Evolutionary conservation across 2,888 invertebrate genomes (phyloP).

Genomic region (Eupsilia transversa): DNA sequence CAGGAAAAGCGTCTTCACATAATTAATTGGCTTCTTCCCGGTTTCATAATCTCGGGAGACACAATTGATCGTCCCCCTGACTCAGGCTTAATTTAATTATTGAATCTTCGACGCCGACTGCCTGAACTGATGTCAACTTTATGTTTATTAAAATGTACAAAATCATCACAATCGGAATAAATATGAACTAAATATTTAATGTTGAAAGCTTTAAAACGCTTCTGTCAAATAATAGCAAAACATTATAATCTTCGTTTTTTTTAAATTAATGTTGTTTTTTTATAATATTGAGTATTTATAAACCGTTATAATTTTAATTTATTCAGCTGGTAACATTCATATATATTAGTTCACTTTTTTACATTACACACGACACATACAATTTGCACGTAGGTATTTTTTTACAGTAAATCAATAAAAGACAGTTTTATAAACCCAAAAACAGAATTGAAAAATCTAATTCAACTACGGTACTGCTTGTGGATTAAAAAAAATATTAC

Average conservation of each 20-base stretch:
- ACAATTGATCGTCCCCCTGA: constrained; percentile 79
- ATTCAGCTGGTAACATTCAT: too few species aligned
- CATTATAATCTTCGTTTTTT: background rate
- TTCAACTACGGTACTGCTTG: too few species aligned
- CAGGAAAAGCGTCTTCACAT: constrained; percentile 71
- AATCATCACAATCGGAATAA: constrained; percentile 4
- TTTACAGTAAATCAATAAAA: background rate
- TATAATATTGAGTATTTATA: background rate
- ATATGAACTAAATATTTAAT: background rate
- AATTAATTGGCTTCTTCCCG: constrained; percentile 82
- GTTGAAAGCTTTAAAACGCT: background rate
- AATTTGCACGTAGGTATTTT: too few species aligned
- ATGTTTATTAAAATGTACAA: constrained; percentile 18
- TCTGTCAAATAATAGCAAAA: background rate
- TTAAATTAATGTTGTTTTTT: too few species aligned
- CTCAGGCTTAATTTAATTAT: constrained; percentile 76
- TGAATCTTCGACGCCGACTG: constrained; percentile 59
- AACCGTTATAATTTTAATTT: background rate
- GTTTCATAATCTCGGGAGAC: constrained; percentile 78
- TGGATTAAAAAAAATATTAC: too few species aligned
- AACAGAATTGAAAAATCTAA: too few species aligned
- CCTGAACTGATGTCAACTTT: constrained; percentile 50
- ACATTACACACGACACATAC: too few species aligned
- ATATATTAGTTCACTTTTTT: too few species aligned
- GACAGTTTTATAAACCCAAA: too few species aligned